Evolutionary conservation across 2,113 vertebrate genomes (phyloP).

Genomic region (Pluvialis apricaria): DNA sequence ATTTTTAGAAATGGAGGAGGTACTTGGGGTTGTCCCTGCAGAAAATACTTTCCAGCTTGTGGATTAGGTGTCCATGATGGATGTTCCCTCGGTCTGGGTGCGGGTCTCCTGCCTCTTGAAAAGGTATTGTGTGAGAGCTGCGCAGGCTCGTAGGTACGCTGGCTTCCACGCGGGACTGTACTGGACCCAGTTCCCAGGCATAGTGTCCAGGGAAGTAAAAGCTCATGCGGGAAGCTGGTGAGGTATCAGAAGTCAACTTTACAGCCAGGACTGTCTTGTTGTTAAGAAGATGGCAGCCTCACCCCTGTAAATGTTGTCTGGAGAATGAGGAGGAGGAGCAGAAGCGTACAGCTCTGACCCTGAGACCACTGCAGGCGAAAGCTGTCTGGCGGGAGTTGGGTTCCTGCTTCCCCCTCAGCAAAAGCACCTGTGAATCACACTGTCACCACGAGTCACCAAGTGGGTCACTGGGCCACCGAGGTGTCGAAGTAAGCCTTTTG

Average conservation of each 20-base stretch:
- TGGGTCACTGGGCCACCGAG: not conserved
- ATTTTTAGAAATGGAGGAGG: not conserved
- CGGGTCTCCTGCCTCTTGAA: not conserved
- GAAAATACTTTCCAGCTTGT: not conserved
- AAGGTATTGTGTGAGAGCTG: not conserved
- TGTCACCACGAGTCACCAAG: not conserved
- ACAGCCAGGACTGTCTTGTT: not conserved
- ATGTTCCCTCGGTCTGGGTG: not conserved
- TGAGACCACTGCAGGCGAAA: not conserved
- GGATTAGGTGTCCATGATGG: not conserved
- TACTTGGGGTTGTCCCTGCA: not conserved
- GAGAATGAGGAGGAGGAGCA: not conserved
- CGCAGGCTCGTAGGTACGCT: rapidly evolving
- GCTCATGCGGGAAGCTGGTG: rapidly evolving
- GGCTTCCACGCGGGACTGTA: not conserved
- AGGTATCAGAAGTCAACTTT: not conserved
- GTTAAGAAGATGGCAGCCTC: not conserved
- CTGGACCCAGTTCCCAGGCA: not conserved
- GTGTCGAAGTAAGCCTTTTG: not conserved
- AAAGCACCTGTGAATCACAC: not conserved
- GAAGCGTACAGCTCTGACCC: not conserved
- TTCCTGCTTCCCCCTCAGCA: not conserved
- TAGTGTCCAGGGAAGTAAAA: not conserved
- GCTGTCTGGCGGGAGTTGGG: no score
- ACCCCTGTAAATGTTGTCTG: not conserved